Percentiles rank a stretch among this genome's conserved stretches.
Conservation (phyloP, 2,888 invertebrate genomes). For the Laspeyria flexula region DNA sequence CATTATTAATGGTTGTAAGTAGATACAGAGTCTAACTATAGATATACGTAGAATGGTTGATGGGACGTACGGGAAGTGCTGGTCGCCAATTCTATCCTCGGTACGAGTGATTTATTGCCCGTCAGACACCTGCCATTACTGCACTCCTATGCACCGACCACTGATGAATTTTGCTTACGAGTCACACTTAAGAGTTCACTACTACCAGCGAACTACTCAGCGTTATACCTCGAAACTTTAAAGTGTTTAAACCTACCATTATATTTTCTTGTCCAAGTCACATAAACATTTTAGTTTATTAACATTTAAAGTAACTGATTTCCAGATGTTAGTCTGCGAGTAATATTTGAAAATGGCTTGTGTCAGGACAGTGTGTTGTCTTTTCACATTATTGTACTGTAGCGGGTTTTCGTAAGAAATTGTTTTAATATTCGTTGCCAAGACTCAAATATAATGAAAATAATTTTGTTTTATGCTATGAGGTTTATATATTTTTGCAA, state of each 20-base stretch:
- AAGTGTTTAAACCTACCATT: conserved; percentile 21
- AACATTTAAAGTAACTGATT: conserved; percentile 34
- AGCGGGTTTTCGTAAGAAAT: not conserved
- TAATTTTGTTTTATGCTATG: no score
- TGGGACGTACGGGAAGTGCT: conserved; percentile 23
- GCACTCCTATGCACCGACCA: conserved; percentile 59
- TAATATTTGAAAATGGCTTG: not conserved
- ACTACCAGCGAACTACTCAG: conserved; percentile 19
- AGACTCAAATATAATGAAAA: no score
- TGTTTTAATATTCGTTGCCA: not conserved
- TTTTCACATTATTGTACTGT: not conserved
- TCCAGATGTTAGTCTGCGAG: conserved; percentile 3
- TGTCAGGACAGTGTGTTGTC: not conserved
- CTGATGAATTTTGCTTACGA: conserved; percentile 63
- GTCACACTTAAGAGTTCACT: conserved; percentile 32
- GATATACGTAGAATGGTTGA: not conserved
- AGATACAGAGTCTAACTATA: no score
- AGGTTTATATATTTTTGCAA: no score
- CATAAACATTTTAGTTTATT: conserved; percentile 46
- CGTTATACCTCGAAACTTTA: conserved; percentile 20
- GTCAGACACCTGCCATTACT: conserved; percentile 68
- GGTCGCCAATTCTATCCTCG: conserved; percentile 37
- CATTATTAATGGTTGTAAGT: no score
- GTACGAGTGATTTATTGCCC: conserved; percentile 67
- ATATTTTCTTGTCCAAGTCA: conserved; percentile 31